Conservation (phyloP, 2,888 invertebrate species). For the Nyleta sp. region DNA sequence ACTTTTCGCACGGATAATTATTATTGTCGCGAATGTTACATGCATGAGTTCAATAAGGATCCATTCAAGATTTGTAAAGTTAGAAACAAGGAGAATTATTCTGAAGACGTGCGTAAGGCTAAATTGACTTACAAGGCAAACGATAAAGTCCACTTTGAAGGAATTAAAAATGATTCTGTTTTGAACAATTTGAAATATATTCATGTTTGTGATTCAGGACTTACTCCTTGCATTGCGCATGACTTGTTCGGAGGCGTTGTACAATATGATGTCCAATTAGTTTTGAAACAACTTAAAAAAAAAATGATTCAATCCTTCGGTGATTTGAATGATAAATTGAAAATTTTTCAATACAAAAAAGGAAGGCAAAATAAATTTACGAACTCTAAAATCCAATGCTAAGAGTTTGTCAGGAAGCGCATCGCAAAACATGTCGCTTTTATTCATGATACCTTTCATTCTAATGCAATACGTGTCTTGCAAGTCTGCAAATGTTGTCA, state of each 20-base stretch:
- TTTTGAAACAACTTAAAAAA: conserved; percentile 63
- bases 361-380: conserved; percentile 28
- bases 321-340: conserved; percentile 15
- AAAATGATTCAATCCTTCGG: conserved; percentile 25
- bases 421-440: conserved; percentile 57
- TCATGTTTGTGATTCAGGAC: conserved; percentile 69
- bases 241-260: conserved; percentile 71
- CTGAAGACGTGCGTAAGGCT: conserved; percentile 19
- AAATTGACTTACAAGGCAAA: not conserved
- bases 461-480: conserved; percentile 38
- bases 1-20: conserved; percentile 56
- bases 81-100: conserved; percentile 33
- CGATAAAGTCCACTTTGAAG: conserved; percentile 47
- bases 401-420: conserved; percentile 55
- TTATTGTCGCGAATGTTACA: conserved; percentile 51
- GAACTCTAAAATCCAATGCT: conserved; percentile 12
- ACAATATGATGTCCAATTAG: conserved; percentile 66
- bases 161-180: conserved; percentile 69
- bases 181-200: conserved; percentile 69
- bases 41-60: conserved; percentile 48
- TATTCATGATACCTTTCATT: conserved; percentile 51
- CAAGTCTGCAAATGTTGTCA: conserved; percentile 16
- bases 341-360: conserved; percentile 10
- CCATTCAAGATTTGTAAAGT: conserved; percentile 16
- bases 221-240: conserved; percentile 72